phyloP scores from a whole-genome alignment of 1,140 invertebrate species.

The Sipha flava region DNA sequence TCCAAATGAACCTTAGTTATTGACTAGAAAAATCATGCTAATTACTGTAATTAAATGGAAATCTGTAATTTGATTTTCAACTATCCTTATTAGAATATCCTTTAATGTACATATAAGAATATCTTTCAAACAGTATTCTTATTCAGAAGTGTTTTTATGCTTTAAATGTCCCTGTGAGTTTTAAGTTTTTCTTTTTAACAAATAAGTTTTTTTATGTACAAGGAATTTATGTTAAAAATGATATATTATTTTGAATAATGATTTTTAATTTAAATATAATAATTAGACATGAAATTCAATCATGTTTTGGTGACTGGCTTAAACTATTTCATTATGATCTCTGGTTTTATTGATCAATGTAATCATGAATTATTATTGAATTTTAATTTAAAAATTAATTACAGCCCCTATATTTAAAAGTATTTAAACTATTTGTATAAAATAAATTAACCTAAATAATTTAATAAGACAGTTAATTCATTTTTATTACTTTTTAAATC shows the following conservation, averaged over 20 bases:
- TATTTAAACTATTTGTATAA: neutral
- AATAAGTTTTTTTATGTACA: neutral
- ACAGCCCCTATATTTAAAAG: neutral
- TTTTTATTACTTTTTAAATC: neutral
- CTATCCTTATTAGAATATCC: neutral
- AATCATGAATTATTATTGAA: neutral
- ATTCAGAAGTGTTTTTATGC: neutral
- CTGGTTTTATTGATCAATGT: neutral
- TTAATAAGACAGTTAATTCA: neutral
- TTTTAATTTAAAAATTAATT: neutral
- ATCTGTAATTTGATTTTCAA: neutral
- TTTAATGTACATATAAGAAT: neutral
- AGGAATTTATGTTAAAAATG: neutral
- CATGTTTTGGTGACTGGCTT: neutral
- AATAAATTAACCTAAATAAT: neutral
- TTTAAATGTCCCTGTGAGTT: neutral
- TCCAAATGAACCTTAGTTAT: neutral
- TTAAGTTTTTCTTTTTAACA: neutral
- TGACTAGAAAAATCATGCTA: neutral
- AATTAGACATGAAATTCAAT: neutral
- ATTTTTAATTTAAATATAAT: neutral
- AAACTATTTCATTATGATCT: slow-evolving; percentile 9
- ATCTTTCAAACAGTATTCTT: slow-evolving; percentile 20
- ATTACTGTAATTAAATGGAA: too few relatives aligned
- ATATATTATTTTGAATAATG: neutral